Evolutionary conservation across 2,113 vertebrate species (phyloP), one percentile per base, ranked within the genome.

Genomic region (Cnemophilus loriae): DNA sequence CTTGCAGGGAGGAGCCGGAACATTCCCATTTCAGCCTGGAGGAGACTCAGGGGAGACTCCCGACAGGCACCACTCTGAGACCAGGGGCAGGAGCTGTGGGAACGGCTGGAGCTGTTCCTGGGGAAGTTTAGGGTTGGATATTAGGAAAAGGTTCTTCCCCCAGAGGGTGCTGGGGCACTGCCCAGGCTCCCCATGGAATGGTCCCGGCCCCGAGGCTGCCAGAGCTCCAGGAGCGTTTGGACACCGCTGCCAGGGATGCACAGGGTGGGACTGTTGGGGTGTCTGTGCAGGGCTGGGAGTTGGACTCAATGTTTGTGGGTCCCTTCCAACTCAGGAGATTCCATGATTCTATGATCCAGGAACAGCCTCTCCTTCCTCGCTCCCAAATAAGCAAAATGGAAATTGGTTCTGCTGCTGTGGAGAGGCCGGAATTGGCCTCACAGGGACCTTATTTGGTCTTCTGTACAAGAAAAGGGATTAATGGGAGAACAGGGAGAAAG

Each of bases 161-260:
- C 9, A 0, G 6, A 53, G 39, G 53, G 2, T 47, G 61, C 24
- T 37, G 42, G 42, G 59, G 61, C 60, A 67, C 46, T 60, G 46
- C 3, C 4, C 46, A 75, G 60, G 53, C 53, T 53, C 53, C 52
- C 20, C 60, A 81, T 42, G 67, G 67, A 73, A 73, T 50, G 67
- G 20, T 7, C 30, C 7, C 2, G 0, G 57, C 41, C 49, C 65
- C 21, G 1, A 64, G n/a, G 49, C n/a, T 70, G 44, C n/a, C 75
- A 49, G 35, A 64, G 32, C 50, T 81, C 15, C 76, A 73, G 59
- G 27, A 59, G 19, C 0, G 1, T 33, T 57, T 23, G 59, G 32
- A 44, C 15, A 50, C 0, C 0, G 1, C 35, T 44, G 14, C 3
- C 44, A 39, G 37, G 28, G 30, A 15, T 55, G 16, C 3, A 1